Conservation (phyloP, 1,140 invertebrate genomes). For the Drosophila sulfurigaster region DNA sequence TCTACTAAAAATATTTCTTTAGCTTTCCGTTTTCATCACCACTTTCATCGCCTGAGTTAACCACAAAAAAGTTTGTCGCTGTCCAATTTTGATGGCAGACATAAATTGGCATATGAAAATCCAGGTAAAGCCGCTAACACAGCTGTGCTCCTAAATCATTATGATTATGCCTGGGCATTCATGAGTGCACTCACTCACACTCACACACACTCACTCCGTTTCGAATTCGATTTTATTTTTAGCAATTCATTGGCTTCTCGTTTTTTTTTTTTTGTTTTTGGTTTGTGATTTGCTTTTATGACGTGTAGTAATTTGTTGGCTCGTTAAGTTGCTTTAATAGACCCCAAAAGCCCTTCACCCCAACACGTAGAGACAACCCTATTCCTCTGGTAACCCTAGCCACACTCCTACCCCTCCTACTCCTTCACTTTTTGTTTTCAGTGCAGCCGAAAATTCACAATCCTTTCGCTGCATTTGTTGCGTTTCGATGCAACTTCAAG, state of each 20-base stretch:
- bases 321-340: slow-evolving; percentile 79
- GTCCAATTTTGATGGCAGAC: neutral
- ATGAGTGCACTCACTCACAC: slow-evolving; percentile 17
- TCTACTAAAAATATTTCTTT: neutral
- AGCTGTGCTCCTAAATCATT: slow-evolving; percentile 75
- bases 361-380: neutral
- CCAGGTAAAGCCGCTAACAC: slow-evolving; percentile 55
- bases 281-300: slow-evolving; percentile 75
- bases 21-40: neutral
- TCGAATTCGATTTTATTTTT: slow-evolving; percentile 60
- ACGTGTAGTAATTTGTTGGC: slow-evolving; percentile 81
- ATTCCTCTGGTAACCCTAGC: neutral
- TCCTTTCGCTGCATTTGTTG: slow-evolving; percentile 36
- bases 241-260: slow-evolving; percentile 35
- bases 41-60: neutral
- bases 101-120: slow-evolving; percentile 51
- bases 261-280: slow-evolving; percentile 33
- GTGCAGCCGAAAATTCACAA: slow-evolving; percentile 14
- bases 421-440: neutral
- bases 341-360: slow-evolving; percentile 7
- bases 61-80: slow-evolving; percentile 4
- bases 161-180: slow-evolving; percentile 53
- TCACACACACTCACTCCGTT: slow-evolving; percentile 11
- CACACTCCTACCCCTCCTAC: neutral
- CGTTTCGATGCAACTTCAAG: slow-evolving; percentile 32